These are phyloP conservation scores for Entomyzon cyanotis DNA, from an alignment of 2,113 vertebrate species.

Conservation along the genomic window DNA sequence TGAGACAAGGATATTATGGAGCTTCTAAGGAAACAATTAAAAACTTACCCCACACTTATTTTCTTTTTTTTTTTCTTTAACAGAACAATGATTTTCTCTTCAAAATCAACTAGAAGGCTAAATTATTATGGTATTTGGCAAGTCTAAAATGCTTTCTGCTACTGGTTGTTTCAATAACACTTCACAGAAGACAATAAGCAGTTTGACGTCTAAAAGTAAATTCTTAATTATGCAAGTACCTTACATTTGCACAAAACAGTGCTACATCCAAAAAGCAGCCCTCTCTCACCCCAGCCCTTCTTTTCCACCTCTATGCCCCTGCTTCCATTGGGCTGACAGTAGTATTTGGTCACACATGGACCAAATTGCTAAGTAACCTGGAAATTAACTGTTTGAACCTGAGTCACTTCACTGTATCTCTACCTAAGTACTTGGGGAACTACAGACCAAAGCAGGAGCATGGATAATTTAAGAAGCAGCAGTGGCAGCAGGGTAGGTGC, in stretches of 20 bases:
- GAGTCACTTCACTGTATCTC: background rate
- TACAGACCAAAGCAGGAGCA: background rate
- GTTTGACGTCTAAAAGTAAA: background rate
- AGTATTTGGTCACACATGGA: background rate
- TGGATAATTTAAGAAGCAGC: background rate
- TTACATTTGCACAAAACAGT: background rate
- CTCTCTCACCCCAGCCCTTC: background rate
- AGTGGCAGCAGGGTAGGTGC: background rate
- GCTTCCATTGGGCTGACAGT: background rate
- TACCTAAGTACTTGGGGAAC: background rate
- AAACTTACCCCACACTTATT: rapidly evolving
- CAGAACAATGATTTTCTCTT: background rate
- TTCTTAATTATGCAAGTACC: background rate
- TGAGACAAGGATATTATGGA: background rate
- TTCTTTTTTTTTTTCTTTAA: background rate
- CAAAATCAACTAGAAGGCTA: background rate
- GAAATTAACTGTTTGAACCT: background rate
- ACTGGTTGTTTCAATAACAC: background rate
- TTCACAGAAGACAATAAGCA: background rate
- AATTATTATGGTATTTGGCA: background rate
- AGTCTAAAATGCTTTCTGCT: background rate
- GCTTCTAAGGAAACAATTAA: background rate
- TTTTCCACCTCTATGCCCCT: background rate
- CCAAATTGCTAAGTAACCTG: background rate
- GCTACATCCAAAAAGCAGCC: background rate